phyloP scores from a whole-genome alignment of 37 sponge, comb jelly and placozoan genomes.

The Spongia lamella region DNA sequence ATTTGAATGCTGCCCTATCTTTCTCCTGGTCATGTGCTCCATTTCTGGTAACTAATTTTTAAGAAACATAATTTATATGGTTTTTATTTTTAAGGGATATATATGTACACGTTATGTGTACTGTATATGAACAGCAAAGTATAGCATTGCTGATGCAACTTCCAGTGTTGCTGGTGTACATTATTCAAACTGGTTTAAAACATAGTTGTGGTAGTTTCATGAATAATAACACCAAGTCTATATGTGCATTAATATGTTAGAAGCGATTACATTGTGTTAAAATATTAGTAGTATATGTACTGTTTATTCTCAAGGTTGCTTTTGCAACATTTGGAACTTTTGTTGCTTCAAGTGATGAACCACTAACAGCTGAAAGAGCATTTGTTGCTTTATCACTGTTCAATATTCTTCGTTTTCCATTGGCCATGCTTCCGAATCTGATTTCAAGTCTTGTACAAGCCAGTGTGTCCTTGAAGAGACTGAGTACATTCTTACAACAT shows the following conservation, averaged over 20 bases:
- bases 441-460: constrained; percentile 80
- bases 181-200: too few relatives aligned
- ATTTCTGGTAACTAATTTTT: constrained; percentile 67
- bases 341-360: constrained; percentile 46
- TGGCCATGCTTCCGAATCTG: constrained; percentile 85
- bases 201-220: too few relatives aligned
- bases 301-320: constrained; percentile 67
- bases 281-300: too few relatives aligned
- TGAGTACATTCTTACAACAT: constrained; percentile 67
- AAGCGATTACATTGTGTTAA: too few relatives aligned
- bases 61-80: too few relatives aligned
- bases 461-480: constrained; percentile 83
- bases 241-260: too few relatives aligned
- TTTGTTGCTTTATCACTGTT: constrained; percentile 97
- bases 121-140: too few relatives aligned
- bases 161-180: too few relatives aligned
- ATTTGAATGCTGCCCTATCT: constrained; percentile 55
- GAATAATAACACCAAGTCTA: too few relatives aligned
- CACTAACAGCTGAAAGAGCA: constrained; percentile 82
- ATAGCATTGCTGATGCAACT: too few relatives aligned
- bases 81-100: neutral
- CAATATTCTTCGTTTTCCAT: constrained; percentile 94
- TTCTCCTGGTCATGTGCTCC: constrained; percentile 92
- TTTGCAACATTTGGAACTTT: constrained; percentile 90
- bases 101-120: too few relatives aligned